A percentile compares a stretch with the other conserved stretches of the same genome.
These are phyloP conservation scores for Gulo gulo DNA, from an alignment of 2,113 vertebrate genomes.

Conservation along the genomic window DNA sequence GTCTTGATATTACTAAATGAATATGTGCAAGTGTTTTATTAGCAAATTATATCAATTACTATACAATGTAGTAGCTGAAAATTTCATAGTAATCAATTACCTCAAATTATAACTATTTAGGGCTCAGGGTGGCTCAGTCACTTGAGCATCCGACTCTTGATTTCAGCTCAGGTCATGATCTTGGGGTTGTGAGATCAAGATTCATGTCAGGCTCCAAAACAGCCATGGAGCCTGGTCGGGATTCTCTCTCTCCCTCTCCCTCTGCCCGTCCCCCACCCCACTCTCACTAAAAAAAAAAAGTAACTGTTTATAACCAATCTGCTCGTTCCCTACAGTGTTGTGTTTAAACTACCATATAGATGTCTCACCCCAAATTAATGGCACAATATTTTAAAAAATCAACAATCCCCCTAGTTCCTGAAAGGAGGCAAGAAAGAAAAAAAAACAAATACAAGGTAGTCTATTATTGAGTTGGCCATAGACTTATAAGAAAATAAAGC, in stretches of 20 bases:
- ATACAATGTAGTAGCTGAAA: not conserved
- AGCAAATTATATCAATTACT: constrained; percentile 1
- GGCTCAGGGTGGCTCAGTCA: not conserved
- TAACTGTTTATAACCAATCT: not conserved
- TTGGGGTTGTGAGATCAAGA: not conserved
- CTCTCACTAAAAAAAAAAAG: not conserved
- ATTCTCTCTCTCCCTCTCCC: not conserved
- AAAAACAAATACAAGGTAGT: not conserved
- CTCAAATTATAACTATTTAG: constrained; percentile 6
- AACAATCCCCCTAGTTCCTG: not conserved
- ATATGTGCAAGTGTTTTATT: constrained; percentile 18
- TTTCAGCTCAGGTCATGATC: not conserved
- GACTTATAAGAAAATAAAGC: not conserved
- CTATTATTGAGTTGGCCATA: not conserved
- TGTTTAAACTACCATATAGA: not conserved
- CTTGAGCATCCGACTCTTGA: not conserved
- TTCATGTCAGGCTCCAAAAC: not conserved
- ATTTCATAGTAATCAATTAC: not conserved
- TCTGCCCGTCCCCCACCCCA: not conserved
- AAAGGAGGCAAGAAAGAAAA: not conserved
- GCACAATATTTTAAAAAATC: constrained; percentile 31
- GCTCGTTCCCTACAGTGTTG: not conserved
- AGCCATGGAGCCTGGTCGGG: not conserved
- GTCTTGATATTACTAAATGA: not conserved
- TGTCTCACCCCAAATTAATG: not conserved